Evolutionary conservation across 2,113 vertebrate genomes (phyloP).

Genomic region (Ctenomys sociabilis): DNA sequence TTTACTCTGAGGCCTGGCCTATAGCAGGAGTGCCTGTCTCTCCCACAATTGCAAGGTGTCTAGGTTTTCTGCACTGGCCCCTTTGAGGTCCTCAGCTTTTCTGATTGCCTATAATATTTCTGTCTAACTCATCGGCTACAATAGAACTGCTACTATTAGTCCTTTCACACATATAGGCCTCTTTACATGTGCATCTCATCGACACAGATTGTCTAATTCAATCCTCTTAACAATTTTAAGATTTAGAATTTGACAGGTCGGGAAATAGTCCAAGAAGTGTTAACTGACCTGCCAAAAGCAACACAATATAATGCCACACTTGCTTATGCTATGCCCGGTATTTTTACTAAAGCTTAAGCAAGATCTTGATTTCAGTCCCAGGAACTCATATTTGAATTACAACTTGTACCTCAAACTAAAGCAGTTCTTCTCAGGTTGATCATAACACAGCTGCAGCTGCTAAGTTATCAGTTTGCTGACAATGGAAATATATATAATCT

Average conservation of each 20-base stretch:
- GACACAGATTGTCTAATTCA: neutral
- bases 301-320: neutral
- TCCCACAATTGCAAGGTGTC: too few relatives aligned
- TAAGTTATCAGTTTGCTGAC: neutral
- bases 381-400: constrained; percentile 41
- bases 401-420: neutral
- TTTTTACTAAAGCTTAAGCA: neutral
- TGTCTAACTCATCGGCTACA: too few relatives aligned
- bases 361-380: neutral
- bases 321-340: neutral
- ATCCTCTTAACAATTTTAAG: neutral
- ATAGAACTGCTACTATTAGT: neutral
- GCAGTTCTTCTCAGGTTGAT: neutral
- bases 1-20: too few relatives aligned
- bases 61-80: too few relatives aligned
- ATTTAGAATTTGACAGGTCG: neutral
- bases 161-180: neutral
- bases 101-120: too few relatives aligned
- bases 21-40: too few relatives aligned
- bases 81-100: too few relatives aligned
- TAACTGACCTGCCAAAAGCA: constrained; percentile 12
- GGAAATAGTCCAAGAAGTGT: neutral
- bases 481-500: neutral
- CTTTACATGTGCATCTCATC: neutral
- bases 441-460: neutral